A percentile compares a stretch with the other conserved stretches of the same genome.
Evolutionary conservation across 2,888 invertebrate species (phyloP).

Genomic region (Tetranychus piercei): DNA sequence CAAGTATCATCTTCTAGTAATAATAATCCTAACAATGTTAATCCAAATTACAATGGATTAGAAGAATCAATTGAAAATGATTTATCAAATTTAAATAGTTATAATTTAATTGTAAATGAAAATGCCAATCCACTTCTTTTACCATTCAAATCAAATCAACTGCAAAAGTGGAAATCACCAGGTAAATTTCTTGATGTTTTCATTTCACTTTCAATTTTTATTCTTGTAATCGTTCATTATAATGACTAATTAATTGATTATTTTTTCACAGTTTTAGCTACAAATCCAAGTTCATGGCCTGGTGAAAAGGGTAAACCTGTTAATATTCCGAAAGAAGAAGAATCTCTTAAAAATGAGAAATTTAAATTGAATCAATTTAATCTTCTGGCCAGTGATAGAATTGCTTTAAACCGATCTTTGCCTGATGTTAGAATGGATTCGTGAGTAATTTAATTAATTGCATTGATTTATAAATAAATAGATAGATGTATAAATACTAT

Average conservation of each 20-base stretch:
- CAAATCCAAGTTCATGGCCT: conserved; percentile 38
- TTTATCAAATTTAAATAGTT: not conserved
- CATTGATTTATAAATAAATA: not conserved
- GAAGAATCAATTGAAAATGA: not conserved
- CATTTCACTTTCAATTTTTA: too few species aligned
- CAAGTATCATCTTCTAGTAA: not conserved
- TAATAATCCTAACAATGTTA: not conserved
- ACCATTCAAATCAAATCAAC: not conserved
- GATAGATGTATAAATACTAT: conserved; percentile 19
- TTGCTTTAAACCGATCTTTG: conserved; percentile 81
- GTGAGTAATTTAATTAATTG: conserved; percentile 40
- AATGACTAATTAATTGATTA: not conserved
- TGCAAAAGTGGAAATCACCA: not conserved
- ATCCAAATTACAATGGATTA: not conserved
- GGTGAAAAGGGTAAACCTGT: conserved; percentile 89
- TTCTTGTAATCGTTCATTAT: conserved; percentile 4
- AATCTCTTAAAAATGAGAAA: conserved; percentile 73
- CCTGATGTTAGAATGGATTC: conserved; percentile 80
- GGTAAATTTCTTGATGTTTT: too few species aligned
- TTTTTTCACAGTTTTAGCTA: conserved; percentile 6
- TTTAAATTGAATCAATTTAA: conserved; percentile 99
- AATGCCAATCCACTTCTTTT: not conserved
- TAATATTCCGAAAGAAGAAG: conserved; percentile 62
- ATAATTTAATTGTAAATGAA: not conserved
- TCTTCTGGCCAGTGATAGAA: conserved; percentile 88